Percentiles rank a stretch among this genome's conserved stretches.
phyloP scores from a whole-genome alignment of 2,888 invertebrate genomes.

The Ferdinandea cuprea region DNA sequence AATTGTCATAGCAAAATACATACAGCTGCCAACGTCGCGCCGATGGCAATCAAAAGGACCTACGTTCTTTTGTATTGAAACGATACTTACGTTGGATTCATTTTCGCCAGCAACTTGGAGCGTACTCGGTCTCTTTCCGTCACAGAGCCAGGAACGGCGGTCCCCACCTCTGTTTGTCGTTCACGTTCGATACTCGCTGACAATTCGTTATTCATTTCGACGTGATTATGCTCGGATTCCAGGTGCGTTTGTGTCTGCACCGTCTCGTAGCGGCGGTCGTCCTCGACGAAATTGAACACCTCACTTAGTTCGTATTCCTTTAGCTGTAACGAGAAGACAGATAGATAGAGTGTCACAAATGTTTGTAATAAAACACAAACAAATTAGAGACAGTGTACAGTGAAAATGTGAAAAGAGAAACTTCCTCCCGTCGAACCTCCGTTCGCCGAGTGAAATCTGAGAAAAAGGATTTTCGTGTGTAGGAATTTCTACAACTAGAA shows the following conservation, averaged over 20 bases:
- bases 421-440: background rate
- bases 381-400: constrained; percentile 54
- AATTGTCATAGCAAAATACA: constrained; percentile 54
- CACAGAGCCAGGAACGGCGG: constrained; percentile 80
- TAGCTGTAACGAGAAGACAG: constrained; percentile 84
- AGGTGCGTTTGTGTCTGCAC: constrained; percentile 83
- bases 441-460: background rate
- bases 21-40: too few species aligned
- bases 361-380: constrained; percentile 66
- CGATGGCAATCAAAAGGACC: background rate
- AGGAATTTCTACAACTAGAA: constrained; percentile 6
- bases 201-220: constrained; percentile 89
- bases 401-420: constrained; percentile 35
- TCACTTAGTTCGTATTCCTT: constrained; percentile 94
- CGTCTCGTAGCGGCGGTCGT: constrained; percentile 90
- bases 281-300: constrained; percentile 92
- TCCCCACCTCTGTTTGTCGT: constrained; percentile 86
- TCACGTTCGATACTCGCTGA: constrained; percentile 92
- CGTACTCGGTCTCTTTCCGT: constrained; percentile 84
- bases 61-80: background rate
- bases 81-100: constrained; percentile 82
- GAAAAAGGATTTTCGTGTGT: constrained; percentile 24
- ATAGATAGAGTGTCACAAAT: constrained; percentile 5
- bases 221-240: constrained; percentile 83
- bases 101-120: constrained; percentile 81